Base-by-base conservation (phyloP, 1,140 invertebrate species). In the Zaprionus inermis region DNA sequence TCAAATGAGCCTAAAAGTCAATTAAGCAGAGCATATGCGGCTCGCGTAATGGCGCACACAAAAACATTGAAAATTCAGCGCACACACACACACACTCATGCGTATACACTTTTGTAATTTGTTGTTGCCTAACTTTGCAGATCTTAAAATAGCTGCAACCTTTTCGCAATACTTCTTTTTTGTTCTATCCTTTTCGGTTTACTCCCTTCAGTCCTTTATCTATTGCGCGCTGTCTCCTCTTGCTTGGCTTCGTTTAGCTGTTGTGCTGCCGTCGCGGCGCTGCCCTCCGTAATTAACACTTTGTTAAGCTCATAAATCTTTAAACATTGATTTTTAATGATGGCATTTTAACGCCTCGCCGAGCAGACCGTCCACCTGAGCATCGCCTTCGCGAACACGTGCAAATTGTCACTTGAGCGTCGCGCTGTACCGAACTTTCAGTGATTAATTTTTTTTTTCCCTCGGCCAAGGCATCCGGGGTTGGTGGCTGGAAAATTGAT, bases 301-400 rank as follows among this genome's bases (percentile, higher is more conserved):
- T 86, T 81, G 82, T 86, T 81, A 74, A 82, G 76, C 83, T 71
- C 76, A 88, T 88, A 88, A 86, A 88, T 88, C 83, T 79, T 88
- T 86, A 88, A 86, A 67, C 79, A 88, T 88, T 88, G 83, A 88
- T 88, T 88, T 88, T 88, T 86, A 88, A 88, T 88, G 82, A 75
- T 78, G 81, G 81, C 72, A 84, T 79, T 83, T 83, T 83, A 79
- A 83, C 76, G 80, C 80, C 78, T 83, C 76, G 66, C 34, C 67
- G 80, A 78, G 60, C 79, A 72, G 14, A 44, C 30, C 52, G 32
- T 52, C 57, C 72, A 76, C 60, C 60, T 76, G 51, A 64, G 36
- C 38, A 22, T 54, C 57, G 54, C 44, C 28, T 61, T 44, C 46
- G 63, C 44, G 72, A 49, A 69, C 68, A 76, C 76, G 80, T 79